Conservation (phyloP, 2,888 invertebrate genomes). For the Trypoxylon attenuatum region DNA sequence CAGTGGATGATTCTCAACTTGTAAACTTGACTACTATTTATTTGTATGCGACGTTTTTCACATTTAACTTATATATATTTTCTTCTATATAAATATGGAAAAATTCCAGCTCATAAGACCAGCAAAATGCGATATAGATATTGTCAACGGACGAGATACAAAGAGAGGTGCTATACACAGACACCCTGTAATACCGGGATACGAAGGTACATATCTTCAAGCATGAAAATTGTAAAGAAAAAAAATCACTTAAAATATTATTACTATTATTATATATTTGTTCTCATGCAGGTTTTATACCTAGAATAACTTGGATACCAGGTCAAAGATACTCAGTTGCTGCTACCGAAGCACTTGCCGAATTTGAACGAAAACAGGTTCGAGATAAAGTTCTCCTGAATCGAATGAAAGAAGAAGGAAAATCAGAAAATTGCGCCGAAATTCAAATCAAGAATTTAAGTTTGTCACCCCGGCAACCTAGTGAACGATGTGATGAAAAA, state of each 20-base stretch:
- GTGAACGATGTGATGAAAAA: slow-evolving; percentile 85
- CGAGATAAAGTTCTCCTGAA: slow-evolving; percentile 78
- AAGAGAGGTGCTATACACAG: slow-evolving; percentile 83
- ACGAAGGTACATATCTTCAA: slow-evolving; percentile 78
- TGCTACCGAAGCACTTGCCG: slow-evolving; percentile 84
- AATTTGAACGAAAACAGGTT: slow-evolving; percentile 82
- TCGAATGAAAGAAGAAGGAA: slow-evolving; percentile 80
- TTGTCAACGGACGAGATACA: slow-evolving; percentile 80
- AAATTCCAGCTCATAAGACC: slow-evolving; percentile 77
- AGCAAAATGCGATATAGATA: slow-evolving; percentile 80
- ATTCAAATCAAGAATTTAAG: slow-evolving; percentile 82
- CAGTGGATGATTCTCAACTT: slow-evolving; percentile 80
- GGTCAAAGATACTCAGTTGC: slow-evolving; percentile 84
- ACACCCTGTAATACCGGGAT: slow-evolving; percentile 85
- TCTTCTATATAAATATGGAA: background rate
- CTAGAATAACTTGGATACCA: slow-evolving; percentile 80
- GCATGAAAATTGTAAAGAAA: background rate
- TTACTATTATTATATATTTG: background rate
- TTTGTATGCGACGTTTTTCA: no score
- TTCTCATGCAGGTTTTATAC: slow-evolving; percentile 79
- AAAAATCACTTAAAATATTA: background rate
- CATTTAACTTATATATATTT: no score
- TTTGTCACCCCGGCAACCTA: no score
- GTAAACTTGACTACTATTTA: no score
- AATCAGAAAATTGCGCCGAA: slow-evolving; percentile 80